Evolutionary conservation across 64 coral and sea anemone genomes (phyloP).

Genomic region (Porites australiensis): DNA sequence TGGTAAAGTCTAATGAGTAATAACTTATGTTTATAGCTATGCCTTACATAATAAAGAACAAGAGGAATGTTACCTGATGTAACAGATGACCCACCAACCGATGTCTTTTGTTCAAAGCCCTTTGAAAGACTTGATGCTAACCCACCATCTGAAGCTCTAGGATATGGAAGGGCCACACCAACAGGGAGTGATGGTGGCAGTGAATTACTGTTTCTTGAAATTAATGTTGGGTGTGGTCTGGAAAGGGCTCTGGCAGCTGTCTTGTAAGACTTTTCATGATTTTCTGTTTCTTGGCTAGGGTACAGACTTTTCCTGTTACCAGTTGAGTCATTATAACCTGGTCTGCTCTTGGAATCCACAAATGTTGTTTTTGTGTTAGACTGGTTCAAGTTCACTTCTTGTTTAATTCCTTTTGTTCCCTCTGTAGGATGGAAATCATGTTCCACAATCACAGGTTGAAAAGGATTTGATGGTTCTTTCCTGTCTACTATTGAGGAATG

Average conservation of each 20-base stretch:
- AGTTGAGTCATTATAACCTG: neutral
- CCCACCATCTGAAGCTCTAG: constrained; percentile 33
- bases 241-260: constrained; percentile 66
- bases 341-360: neutral
- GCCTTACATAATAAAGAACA: neutral
- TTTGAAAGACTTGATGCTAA: constrained; percentile 14
- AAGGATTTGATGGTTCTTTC: constrained; percentile 15
- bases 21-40: too few relatives aligned
- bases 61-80: constrained; percentile 61
- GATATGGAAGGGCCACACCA: constrained; percentile 89
- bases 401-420: constrained; percentile 14
- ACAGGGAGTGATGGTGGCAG: constrained; percentile 75
- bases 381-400: constrained; percentile 1
- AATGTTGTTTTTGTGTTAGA: neutral
- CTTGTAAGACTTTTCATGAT: constrained; percentile 56
- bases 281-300: constrained; percentile 20
- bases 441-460: constrained; percentile 42
- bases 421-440: constrained; percentile 42
- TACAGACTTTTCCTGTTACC: neutral
- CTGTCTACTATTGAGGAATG: constrained; percentile 4
- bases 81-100: constrained; percentile 15
- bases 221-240: constrained; percentile 69
- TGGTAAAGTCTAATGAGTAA: too few relatives aligned
- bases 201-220: constrained; percentile 66
- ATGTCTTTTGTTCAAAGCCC: constrained; percentile 32